phyloP scores from a whole-genome alignment of 2,113 vertebrate genomes.

The Tyto alba region DNA sequence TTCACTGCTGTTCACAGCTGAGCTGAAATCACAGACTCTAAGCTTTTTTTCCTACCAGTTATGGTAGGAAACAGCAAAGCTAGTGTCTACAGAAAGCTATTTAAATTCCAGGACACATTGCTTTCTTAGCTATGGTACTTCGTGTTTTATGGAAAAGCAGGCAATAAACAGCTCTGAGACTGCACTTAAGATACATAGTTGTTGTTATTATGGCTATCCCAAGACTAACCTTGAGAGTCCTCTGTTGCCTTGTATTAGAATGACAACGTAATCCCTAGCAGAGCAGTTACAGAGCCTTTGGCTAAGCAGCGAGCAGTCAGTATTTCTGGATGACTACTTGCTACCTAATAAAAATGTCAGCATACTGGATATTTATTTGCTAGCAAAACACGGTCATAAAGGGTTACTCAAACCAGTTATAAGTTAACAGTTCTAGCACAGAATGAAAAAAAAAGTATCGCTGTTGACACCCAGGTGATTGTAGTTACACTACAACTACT shows the following conservation, averaged over 20 bases:
- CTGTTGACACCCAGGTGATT: not conserved
- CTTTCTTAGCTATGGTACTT: not conserved
- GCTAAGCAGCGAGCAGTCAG: not conserved
- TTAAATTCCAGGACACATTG: not conserved
- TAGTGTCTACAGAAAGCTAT: not conserved
- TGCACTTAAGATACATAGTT: not conserved
- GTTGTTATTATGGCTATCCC: not conserved
- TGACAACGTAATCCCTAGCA: not conserved
- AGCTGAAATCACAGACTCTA: conserved; percentile 2
- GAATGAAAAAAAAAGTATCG: not conserved
- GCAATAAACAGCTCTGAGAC: not conserved
- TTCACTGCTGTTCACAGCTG: conserved; percentile 17
- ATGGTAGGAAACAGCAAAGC: not conserved
- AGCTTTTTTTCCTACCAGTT: not conserved
- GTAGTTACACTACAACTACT: not conserved
- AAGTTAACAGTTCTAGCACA: not conserved
- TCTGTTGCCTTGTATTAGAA: not conserved
- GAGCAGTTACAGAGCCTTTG: not conserved
- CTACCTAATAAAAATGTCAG: not conserved
- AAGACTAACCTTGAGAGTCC: not conserved
- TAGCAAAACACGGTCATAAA: not conserved
- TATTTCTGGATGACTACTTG: conserved; percentile 3
- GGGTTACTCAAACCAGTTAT: not conserved
- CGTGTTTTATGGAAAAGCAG: not conserved
- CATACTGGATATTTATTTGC: not conserved